Base-by-base conservation (phyloP, 2,888 invertebrate genomes). In the Belgica antarctica region DNA sequence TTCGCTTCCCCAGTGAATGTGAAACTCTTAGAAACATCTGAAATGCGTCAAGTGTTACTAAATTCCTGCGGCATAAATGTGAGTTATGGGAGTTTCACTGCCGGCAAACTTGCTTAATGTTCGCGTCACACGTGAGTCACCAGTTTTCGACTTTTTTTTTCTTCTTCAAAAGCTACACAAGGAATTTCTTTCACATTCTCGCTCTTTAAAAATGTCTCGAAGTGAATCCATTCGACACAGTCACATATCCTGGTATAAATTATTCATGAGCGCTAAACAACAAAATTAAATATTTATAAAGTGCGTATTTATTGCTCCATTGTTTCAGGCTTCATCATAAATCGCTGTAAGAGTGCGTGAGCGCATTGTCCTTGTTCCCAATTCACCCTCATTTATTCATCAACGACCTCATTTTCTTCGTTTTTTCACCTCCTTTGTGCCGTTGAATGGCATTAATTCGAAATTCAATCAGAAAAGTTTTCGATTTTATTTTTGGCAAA, bases 271-370 rank as follows among this genome's bases (percentile, higher is more conserved):
- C 62, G 25, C 27, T 24, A 17, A 27, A 36, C 31, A 46, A 47
- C 24, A 24, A 46, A 46, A 68, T 68, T 34, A 68, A 68, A 68
- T 68, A 68, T 68, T 68, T 57, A 68, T 68, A 34, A 47, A 68
- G 68, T 47, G 68, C 46, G 52, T 68, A 52, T 68, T 57, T 68
- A 68, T 68, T 57, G 68, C 68, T 34, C 34, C 57, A 25, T 57
- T 68, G 68, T 46, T 68, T 27, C 25, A 19, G n/a, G 27, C 22
- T 68, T 27, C 19, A 25, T 15, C 19, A 22, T 59, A 19, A 59
- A 59, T 4, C 4, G 12, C 1, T 25, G 59, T 41, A 2, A 3
- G 41, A 4, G 52, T 59, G 59, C 59, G 59, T 59, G 59, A 27
- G 59, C 25, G 59, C n/a, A n/a, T n/a, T n/a, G n/a, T 27, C 59